These are phyloP conservation scores for Perithous albicinctus DNA, from an alignment of 2,888 invertebrate species.

Conservation along the genomic window DNA sequence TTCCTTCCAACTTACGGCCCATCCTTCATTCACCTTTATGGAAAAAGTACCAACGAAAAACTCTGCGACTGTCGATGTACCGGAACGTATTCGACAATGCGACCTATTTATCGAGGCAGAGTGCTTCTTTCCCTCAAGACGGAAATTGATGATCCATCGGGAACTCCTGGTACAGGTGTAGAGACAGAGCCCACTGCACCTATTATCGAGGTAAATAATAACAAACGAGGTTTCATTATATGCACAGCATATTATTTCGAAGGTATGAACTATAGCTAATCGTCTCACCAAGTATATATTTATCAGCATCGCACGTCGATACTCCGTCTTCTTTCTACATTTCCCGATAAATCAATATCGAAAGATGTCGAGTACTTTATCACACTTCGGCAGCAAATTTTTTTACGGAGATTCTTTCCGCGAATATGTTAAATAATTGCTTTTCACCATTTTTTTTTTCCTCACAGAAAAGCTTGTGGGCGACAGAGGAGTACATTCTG, in stretches of 20 bases:
- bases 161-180: conserved; percentile 83
- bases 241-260: neutral
- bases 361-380: neutral
- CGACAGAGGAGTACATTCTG: conserved; percentile 88
- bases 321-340: neutral
- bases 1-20: conserved; percentile 94
- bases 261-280: neutral
- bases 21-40: conserved; percentile 91
- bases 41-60: conserved; percentile 82
- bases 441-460: neutral
- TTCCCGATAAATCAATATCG: conserved; percentile 3
- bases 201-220: conserved; percentile 85
- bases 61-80: conserved; percentile 68
- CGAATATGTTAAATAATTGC: neutral
- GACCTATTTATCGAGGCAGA: conserved; percentile 88
- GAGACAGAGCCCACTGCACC: conserved; percentile 85
- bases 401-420: neutral
- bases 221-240: conserved; percentile 29
- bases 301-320: neutral
- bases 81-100: conserved; percentile 73
- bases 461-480: conserved; percentile 88
- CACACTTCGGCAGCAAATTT: neutral
- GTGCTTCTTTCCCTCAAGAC: conserved; percentile 91
- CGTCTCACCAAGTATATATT: neutral
- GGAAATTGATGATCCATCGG: conserved; percentile 87